These are phyloP conservation scores for Cydia amplana DNA, from an alignment of 1,140 invertebrate genomes.

Conservation along the genomic window DNA sequence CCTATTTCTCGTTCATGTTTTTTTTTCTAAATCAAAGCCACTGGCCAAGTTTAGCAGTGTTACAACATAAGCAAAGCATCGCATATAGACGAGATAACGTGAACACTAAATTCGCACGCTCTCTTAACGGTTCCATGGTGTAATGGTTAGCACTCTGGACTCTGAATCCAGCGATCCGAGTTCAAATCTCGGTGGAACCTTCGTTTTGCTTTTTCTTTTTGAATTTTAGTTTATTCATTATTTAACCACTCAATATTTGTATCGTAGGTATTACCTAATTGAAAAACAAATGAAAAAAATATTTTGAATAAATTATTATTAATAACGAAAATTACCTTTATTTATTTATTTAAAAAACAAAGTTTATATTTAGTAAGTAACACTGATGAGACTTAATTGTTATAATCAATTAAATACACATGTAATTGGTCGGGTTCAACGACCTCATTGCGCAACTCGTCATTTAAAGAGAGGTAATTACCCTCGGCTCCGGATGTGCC, in stretches of 20 bases:
- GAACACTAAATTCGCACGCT: neutral
- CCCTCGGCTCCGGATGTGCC: conserved; percentile 41
- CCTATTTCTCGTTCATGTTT: too few relatives aligned
- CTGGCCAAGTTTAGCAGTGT: neutral
- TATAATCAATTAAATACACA: conserved; percentile 14
- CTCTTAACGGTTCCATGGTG: conserved; percentile 39
- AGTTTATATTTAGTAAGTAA: neutral
- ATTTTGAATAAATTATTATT: too few relatives aligned
- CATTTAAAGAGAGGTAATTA: conserved; percentile 48
- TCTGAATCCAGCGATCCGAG: conserved; percentile 41
- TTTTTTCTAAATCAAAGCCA: too few relatives aligned
- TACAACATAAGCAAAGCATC: neutral
- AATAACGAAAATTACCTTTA: too few relatives aligned
- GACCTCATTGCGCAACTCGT: conserved; percentile 49
- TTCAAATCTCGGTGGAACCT: conserved; percentile 42
- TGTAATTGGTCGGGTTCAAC: conserved; percentile 43
- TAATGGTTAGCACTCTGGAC: conserved; percentile 42
- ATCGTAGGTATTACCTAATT: too few relatives aligned
- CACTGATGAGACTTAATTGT: neutral
- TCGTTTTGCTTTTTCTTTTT: conserved; percentile 33
- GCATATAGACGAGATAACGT: neutral
- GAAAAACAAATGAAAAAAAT: too few relatives aligned
- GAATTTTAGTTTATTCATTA: neutral
- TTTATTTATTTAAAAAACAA: too few relatives aligned
- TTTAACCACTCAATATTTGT: neutral